Conservation (phyloP, 2,113 vertebrate genomes). For the Lamprologus speciosus region DNA sequence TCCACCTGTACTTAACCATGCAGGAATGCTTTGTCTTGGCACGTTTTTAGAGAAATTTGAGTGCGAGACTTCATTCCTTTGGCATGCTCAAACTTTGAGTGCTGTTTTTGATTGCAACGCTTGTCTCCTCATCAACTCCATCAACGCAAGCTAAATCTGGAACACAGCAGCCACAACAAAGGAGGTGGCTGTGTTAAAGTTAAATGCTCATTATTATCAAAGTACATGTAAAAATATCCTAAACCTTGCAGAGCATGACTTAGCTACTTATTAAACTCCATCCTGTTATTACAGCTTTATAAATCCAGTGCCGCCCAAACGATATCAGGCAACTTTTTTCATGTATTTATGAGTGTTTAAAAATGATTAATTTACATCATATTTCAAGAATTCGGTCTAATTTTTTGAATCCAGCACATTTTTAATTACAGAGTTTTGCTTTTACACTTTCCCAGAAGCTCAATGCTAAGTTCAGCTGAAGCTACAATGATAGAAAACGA, state of each 20-base stretch:
- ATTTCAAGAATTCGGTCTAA: background rate
- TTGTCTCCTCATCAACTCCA: background rate
- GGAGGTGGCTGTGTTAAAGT: background rate
- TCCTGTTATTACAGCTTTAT: background rate
- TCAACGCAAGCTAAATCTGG: background rate
- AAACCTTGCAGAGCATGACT: background rate
- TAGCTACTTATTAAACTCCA: background rate
- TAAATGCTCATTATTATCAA: background rate
- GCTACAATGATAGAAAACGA: background rate
- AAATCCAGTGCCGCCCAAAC: rapidly evolving
- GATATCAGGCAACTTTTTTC: background rate
- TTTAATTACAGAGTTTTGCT: background rate
- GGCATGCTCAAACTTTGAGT: background rate
- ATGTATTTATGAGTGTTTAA: background rate
- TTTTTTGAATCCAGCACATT: background rate
- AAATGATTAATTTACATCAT: background rate
- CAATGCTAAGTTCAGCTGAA: background rate
- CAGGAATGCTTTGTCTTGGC: background rate
- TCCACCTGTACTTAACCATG: background rate
- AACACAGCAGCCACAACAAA: background rate
- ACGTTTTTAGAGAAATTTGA: background rate
- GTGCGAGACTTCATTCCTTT: background rate
- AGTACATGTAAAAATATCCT: background rate
- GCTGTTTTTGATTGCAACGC: background rate
- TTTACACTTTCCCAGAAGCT: background rate